phyloP scores from a whole-genome alignment of 2,888 invertebrate genomes.

The Amiota minor region DNA sequence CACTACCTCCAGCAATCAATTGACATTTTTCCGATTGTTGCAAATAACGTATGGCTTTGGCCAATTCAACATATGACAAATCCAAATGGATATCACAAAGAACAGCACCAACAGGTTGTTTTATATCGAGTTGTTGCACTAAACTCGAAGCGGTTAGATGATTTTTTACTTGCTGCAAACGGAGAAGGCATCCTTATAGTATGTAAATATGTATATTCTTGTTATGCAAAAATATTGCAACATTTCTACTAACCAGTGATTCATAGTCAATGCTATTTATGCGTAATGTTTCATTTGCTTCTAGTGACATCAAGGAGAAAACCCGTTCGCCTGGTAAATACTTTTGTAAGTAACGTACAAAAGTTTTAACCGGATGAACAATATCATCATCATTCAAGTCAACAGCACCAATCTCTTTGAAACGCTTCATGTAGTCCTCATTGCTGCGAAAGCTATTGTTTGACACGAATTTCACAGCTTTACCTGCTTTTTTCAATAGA shows the following conservation, averaged over 20 bases:
- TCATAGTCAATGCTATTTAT: conserved; percentile 72
- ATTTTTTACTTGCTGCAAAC: conserved; percentile 55
- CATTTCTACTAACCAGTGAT: conserved; percentile 65
- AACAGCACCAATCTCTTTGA: conserved; percentile 55
- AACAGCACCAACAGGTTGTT: conserved; percentile 73
- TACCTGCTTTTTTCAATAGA: conserved; percentile 70
- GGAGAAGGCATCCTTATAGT: neutral
- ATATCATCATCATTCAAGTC: conserved; percentile 65
- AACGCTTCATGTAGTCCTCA: conserved; percentile 64
- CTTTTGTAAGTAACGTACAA: conserved; percentile 73
- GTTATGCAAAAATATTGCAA: too few relatives aligned
- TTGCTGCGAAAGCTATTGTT: conserved; percentile 72
- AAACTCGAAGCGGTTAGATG: conserved; percentile 53
- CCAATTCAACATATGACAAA: conserved; percentile 72
- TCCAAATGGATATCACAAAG: conserved; percentile 74
- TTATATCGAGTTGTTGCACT: conserved; percentile 47
- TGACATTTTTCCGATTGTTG: conserved; percentile 72
- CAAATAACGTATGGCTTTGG: conserved; percentile 73
- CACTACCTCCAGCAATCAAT: conserved; percentile 71
- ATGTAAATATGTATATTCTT: neutral
- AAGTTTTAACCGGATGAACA: conserved; percentile 73
- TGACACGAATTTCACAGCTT: conserved; percentile 71
- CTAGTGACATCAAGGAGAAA: conserved; percentile 70
- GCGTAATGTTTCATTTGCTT: conserved; percentile 67
- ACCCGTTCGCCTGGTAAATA: conserved; percentile 73